Percentiles rank a stretch among this genome's conserved stretches.
Conservation (phyloP, 2,797 vertebrate species). For the Dendrocincla tyrannina region DNA sequence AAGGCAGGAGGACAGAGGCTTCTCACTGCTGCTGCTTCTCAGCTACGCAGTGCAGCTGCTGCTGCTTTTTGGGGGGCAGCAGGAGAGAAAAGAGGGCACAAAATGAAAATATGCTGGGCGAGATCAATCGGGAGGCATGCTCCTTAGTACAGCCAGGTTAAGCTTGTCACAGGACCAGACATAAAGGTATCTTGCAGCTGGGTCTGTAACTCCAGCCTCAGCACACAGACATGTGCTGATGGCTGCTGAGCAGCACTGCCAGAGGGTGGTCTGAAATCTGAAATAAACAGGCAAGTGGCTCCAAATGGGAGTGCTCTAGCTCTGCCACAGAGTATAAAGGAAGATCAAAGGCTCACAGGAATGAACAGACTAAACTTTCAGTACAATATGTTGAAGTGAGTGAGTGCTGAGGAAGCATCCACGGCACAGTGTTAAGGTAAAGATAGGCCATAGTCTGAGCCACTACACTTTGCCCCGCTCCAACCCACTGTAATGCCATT, state of each 20-base stretch:
- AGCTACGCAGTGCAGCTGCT: background rate
- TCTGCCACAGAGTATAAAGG: background rate
- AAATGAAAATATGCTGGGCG: background rate
- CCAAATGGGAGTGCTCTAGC: background rate
- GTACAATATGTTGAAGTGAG: background rate
- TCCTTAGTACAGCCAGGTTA: fast-evolving
- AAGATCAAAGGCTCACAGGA: background rate
- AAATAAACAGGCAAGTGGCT: background rate
- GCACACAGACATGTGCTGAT: fast-evolving
- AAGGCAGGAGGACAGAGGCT: background rate
- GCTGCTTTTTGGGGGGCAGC: background rate
- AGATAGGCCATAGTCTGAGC: background rate
- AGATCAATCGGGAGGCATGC: fast-evolving
- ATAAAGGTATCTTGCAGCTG: background rate
- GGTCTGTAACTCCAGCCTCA: background rate
- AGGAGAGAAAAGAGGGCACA: background rate
- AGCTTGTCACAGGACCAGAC: fast-evolving
- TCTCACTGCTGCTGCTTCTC: background rate
- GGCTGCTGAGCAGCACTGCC: background rate
- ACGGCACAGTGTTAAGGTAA: background rate
- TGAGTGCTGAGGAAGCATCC: background rate
- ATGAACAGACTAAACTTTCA: background rate
- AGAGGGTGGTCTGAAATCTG: background rate
- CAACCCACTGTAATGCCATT: background rate
- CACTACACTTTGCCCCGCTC: background rate